phyloP scores from a whole-genome alignment of 2,888 invertebrate genomes.

The Saturnia pavonia region DNA sequence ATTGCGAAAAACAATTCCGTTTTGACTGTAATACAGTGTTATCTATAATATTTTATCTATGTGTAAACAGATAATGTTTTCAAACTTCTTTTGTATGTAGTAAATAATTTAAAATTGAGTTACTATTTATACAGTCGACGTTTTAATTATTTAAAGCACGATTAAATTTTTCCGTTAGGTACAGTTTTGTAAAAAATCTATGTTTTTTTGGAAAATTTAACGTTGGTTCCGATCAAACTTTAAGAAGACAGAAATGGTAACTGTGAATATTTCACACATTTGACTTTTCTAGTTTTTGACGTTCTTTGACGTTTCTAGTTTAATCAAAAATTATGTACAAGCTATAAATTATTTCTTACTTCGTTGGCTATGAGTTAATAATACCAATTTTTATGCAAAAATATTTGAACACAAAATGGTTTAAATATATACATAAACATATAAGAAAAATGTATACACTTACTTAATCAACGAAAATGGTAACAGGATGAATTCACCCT shows the following conservation, averaged over 20 bases:
- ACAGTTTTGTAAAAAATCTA: neutral
- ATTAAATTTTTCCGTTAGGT: neutral
- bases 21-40: no score
- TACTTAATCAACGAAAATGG: slow-evolving; percentile 41
- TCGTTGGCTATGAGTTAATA: neutral
- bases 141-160: neutral
- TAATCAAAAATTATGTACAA: no score
- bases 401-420: neutral
- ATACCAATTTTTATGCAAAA: neutral
- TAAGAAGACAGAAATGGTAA: neutral
- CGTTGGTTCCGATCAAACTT: neutral
- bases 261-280: no score
- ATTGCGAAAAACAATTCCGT: no score
- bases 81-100: neutral
- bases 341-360: neutral
- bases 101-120: neutral
- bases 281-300: no score
- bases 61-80: no score
- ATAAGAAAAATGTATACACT: neutral
- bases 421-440: neutral
- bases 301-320: no score
- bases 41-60: no score
- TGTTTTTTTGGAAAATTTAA: neutral
- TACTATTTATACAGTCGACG: neutral
- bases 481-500: slow-evolving; percentile 68